Evolutionary conservation across 2,888 invertebrate species (phyloP).

Genomic region (Oscheius onirici): DNA sequence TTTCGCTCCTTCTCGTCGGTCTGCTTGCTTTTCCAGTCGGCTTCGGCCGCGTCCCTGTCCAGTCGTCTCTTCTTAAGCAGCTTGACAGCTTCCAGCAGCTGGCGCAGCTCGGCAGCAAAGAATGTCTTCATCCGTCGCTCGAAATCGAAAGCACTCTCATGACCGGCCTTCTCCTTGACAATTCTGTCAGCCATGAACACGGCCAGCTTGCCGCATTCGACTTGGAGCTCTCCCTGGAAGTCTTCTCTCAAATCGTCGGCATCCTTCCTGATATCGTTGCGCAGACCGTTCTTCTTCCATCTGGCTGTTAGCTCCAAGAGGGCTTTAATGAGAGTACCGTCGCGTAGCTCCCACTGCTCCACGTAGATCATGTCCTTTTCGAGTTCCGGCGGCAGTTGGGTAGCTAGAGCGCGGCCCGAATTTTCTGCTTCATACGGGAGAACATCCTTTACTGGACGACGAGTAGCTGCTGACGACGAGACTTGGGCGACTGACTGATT

Average conservation of each 20-base stretch:
- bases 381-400: neutral
- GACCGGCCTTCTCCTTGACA: too few relatives aligned
- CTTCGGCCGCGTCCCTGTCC: neutral
- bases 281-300: slow-evolving; percentile 2
- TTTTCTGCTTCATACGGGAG: neutral
- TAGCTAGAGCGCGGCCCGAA: neutral
- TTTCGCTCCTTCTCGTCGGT: neutral
- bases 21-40: neutral
- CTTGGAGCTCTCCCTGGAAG: neutral
- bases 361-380: neutral
- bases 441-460: too few relatives aligned
- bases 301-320: neutral
- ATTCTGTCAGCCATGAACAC: too few relatives aligned
- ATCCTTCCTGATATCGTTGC: neutral
- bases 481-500: too few relatives aligned
- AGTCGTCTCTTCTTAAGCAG: slow-evolving; percentile 2
- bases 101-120: too few relatives aligned
- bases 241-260: neutral
- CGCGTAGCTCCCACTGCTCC: neutral
- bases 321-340: slow-evolving; percentile 3
- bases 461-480: too few relatives aligned
- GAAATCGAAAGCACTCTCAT: too few relatives aligned
- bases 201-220: too few relatives aligned
- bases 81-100: neutral
- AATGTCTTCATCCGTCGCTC: too few relatives aligned